These are phyloP conservation scores for Poecilobothrus nobilitatus DNA, from an alignment of 2,888 invertebrate species.

Conservation along the genomic window DNA sequence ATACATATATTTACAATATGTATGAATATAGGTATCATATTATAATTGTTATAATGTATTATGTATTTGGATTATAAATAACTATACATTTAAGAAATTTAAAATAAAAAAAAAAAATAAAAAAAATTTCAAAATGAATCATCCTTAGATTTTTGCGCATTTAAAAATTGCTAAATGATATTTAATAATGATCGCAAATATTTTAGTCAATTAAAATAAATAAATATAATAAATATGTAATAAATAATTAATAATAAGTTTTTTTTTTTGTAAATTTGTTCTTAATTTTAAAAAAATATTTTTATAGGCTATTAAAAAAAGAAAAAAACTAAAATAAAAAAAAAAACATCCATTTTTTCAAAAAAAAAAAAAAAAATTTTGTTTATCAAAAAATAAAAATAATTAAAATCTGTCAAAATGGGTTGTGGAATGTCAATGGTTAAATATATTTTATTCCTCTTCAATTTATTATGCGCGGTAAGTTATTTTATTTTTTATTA, in stretches of 20 bases:
- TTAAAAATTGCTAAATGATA: background rate
- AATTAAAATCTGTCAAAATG: slow-evolving; percentile 44
- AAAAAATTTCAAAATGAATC: background rate
- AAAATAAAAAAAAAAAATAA: no score
- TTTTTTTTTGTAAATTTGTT: background rate
- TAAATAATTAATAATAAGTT: no score
- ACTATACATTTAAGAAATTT: no score
- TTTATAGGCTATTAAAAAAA: background rate
- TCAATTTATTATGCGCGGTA: slow-evolving; percentile 70
- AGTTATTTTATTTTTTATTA: slow-evolving; percentile 42
- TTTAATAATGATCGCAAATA: background rate
- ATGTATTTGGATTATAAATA: no score
- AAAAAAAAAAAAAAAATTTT: background rate
- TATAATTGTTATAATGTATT: no score
- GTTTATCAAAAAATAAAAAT: background rate
- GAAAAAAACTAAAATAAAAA: background rate
- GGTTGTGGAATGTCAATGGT: slow-evolving; percentile 69
- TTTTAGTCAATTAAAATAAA: no score
- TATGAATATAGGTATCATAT: no score
- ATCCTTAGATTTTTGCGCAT: background rate
- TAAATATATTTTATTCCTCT: slow-evolving; percentile 74
- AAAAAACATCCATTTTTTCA: background rate
- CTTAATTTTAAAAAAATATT: background rate
- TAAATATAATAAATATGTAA: no score
- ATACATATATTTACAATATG: no score